phyloP scores from a whole-genome alignment of 2,797 vertebrate species.

The Liasis olivaceus region DNA sequence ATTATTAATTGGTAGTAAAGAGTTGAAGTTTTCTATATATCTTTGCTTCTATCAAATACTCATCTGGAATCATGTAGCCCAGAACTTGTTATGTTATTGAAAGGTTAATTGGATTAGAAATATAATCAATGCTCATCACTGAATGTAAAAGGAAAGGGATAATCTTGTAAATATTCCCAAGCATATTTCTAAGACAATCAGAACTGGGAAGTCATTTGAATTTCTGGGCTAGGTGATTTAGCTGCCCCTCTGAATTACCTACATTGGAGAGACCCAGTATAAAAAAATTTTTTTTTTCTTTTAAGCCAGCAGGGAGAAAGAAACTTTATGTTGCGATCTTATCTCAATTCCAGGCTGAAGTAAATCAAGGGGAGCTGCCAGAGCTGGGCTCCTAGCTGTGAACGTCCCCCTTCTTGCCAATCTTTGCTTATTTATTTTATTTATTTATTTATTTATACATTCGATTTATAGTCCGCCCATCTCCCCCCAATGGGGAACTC shows the following conservation, averaged over 20 bases:
- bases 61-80: background rate
- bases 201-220: background rate
- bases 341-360: background rate
- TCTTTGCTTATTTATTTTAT: background rate
- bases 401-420: background rate
- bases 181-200: background rate
- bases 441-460: too few species aligned
- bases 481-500: too few species aligned
- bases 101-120: background rate
- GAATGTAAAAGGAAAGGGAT: background rate
- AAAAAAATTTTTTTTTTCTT: background rate
- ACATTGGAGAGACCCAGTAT: background rate
- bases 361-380: background rate
- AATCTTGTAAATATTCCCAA: background rate
- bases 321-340: background rate
- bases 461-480: too few species aligned
- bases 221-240: background rate
- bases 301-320: background rate
- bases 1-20: background rate
- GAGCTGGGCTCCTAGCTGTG: background rate
- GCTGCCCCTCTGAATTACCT: background rate
- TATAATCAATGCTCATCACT: background rate
- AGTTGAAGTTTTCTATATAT: background rate
- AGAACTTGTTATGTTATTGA: background rate
- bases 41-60: background rate